Base-by-base conservation (phyloP, 2,113 vertebrate species). In the Heliornis fulica region DNA sequence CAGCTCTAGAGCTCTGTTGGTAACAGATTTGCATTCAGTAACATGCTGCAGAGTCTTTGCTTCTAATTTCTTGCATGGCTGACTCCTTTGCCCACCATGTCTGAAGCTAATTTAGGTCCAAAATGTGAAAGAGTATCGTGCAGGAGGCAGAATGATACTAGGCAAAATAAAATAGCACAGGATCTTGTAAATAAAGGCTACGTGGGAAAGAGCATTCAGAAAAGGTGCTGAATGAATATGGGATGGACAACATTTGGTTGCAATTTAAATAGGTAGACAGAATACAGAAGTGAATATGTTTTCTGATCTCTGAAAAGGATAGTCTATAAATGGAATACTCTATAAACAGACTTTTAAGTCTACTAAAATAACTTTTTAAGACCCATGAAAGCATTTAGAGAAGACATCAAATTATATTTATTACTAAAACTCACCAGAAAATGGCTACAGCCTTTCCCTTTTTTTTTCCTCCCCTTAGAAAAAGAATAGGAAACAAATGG, bases 311-410 rank as follows among this genome's bases (percentile, higher is more conserved):
- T 57, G 78, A 83, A 72, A 78, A n/a, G 64, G 19, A 46, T 31
- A 26, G 11, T 56, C 28, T 88, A 60, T 50, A 88, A 80, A 90
- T 28, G 81, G 64, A 18, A 48, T n/a, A 21, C 10, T 56, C 31
- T 88, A 56, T 63, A 88, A 81, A 91, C 31, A 89, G 45, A 53
- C 17, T 23, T 87, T 25, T 18, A 83, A 76, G 36, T 64, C 57
- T 87, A 80, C 69, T 89, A 94, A 90, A 95, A 36, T 76, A 66
- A 83, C 16, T 72, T 89, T 89, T 94, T 88, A 92, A 50, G 43
- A 87, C 11, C 51, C 46, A 79, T 32, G 46, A 87, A 93, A 92
- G 23, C 43, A 87, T 75, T 92, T n/a, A 83, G 29, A 29, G 41
- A 92, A 68, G 50, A 71, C 46, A 81, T 90, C 3, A 83, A 71